Percentiles rank a stretch among this genome's conserved stretches.
Conservation (phyloP, 1,140 invertebrate genomes). For the Drosophila prosaltans region DNA sequence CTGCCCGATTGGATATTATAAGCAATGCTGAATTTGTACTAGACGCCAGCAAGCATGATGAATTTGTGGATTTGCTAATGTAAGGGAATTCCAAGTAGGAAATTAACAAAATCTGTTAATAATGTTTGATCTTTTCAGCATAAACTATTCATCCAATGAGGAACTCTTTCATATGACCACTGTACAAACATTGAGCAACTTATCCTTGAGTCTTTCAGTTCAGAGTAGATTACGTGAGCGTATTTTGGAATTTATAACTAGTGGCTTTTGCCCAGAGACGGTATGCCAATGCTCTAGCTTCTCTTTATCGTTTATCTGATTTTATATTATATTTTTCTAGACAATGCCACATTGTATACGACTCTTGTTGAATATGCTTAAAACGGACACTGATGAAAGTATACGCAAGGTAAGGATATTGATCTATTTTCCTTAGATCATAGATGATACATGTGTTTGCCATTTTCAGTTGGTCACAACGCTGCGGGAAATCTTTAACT, state of each 20-base stretch:
- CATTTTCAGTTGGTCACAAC: constrained; percentile 58
- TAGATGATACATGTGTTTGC: too few species aligned
- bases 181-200: constrained; percentile 67
- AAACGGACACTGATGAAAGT: constrained; percentile 66
- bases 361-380: constrained; percentile 68
- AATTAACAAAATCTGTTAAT: not conserved
- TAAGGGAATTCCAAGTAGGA: constrained; percentile 27
- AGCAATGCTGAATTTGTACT: constrained; percentile 66
- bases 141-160: constrained; percentile 63
- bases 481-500: constrained; percentile 69
- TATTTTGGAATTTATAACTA: constrained; percentile 69
- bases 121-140: constrained; percentile 38
- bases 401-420: constrained; percentile 55
- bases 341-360: constrained; percentile 63
- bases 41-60: constrained; percentile 72
- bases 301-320: not conserved
- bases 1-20: constrained; percentile 67
- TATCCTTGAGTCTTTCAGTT: constrained; percentile 55
- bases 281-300: constrained; percentile 21
- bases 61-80: constrained; percentile 71
- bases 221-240: constrained; percentile 59
- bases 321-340: constrained; percentile 26
- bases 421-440: too few species aligned
- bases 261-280: constrained; percentile 47
- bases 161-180: constrained; percentile 65